Evolutionary conservation across 2,888 invertebrate genomes (phyloP).

Genomic region (Pimpla rufipes): DNA sequence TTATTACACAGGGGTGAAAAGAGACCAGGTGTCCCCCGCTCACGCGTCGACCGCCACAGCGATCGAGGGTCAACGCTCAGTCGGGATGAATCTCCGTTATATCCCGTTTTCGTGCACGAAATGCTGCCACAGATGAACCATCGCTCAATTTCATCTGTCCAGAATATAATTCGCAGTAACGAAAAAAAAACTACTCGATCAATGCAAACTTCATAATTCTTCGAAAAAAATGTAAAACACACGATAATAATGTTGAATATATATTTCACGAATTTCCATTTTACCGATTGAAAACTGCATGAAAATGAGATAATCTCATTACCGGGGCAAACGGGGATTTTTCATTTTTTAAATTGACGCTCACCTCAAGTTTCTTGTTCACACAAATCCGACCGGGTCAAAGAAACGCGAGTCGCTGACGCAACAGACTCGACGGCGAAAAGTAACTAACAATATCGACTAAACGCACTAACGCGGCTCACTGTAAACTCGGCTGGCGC

Average conservation of each 20-base stretch:
- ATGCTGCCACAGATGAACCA: neutral
- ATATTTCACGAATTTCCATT: neutral
- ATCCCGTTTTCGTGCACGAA: neutral
- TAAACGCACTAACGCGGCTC: slow-evolving; percentile 56
- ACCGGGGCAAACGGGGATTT: too few relatives aligned
- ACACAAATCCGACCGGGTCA: neutral
- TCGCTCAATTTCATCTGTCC: neutral
- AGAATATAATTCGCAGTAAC: neutral
- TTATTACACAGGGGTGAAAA: slow-evolving; percentile 43
- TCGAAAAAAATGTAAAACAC: neutral
- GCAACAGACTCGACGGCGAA: neutral
- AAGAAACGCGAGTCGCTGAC: neutral
- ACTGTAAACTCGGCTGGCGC: slow-evolving; percentile 38
- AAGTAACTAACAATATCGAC: slow-evolving; percentile 18
- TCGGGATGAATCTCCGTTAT: slow-evolving; percentile 33
- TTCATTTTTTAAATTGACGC: slow-evolving; percentile 16
- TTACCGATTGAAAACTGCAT: neutral
- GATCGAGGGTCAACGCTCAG: slow-evolving; percentile 19
- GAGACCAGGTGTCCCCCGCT: slow-evolving; percentile 49
- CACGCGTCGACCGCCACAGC: slow-evolving; percentile 21
- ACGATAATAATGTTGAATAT: neutral
- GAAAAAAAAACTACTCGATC: neutral
- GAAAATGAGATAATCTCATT: too few relatives aligned
- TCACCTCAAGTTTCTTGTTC: slow-evolving; percentile 34
- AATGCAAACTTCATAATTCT: neutral